Evolutionary conservation across 1,140 invertebrate genomes (phyloP), one percentile per base, ranked within the genome.

Genomic region (Hyles euphorbiae): DNA sequence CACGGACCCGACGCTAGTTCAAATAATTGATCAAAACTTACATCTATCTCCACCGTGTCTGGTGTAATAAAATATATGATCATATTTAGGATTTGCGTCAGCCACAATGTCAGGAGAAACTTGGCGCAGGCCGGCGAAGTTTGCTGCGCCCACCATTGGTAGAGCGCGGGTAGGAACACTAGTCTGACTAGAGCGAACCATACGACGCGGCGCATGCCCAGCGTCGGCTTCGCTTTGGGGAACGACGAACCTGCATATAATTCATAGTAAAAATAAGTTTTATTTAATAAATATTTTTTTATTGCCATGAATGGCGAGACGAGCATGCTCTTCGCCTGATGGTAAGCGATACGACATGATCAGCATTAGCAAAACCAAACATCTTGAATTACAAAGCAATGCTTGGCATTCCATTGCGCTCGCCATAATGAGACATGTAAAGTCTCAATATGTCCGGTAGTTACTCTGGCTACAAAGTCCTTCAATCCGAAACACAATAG

Each of bases 151-250:
- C 96, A 98, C 96, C 97, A 98, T 76, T 92, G 91, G 69, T 92
- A 92, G 76, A 96, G 94, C 8, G 95, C 89, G 2, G 97, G 97
- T 56, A 98, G 90, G 74, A 98, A 93, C 12, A 97, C 66, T 40
- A 96, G 92, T 59, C 97, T 91, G 49, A 95, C 88, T 34, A 96
- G 86, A 4, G 96, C 96, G 72, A 95, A 92, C 72, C 94, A 92
- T 50, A 95, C 93, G 49, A 97, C 95, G 8, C 94, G 95, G 8
- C 94, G 91, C 72, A 97, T 91, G 53, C 96, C 94, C 88, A 97
- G 94, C 70, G 97, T 96, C 2, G 97, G 96, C 80, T 98, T 98
- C 6, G 96, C 94, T 91, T 98, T 98, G 4, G 96, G 94, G 88
- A 98, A 98, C 51, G 96, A 97, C 22, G 96, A 98, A 49, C 96